phyloP scores from a whole-genome alignment of 2,888 invertebrate species.

The Dryococelus australis region DNA sequence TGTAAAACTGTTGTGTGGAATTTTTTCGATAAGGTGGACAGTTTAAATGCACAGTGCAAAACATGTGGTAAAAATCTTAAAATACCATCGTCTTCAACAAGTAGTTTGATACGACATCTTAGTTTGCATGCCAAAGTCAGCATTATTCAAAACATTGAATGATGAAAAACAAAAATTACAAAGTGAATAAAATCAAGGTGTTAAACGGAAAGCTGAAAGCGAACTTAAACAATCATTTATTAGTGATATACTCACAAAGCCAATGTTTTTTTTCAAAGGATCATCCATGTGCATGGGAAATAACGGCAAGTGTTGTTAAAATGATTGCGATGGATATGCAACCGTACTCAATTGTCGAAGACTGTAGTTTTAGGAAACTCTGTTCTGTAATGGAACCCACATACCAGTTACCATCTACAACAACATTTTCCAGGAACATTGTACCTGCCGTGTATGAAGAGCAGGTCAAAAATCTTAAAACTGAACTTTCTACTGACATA shows the following conservation, averaged over 20 bases:
- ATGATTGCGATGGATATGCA: conserved; percentile 33
- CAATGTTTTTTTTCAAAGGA: neutral
- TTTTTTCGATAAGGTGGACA: too few relatives aligned
- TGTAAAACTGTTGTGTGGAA: too few relatives aligned
- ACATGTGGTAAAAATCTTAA: neutral
- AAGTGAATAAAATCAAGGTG: neutral
- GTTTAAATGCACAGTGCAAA: conserved; percentile 31
- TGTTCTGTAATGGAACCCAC: conserved; percentile 1
- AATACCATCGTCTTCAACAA: conserved; percentile 18
- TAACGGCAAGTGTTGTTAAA: neutral
- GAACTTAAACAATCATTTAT: neutral
- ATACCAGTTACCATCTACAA: conserved; percentile 20
- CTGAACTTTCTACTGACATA: neutral
- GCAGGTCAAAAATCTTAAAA: neutral
- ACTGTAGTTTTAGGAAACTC: conserved; percentile 19
- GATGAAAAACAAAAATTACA: conserved; percentile 22
- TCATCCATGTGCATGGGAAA: neutral
- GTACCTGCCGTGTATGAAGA: conserved; percentile 28
- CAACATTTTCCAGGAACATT: conserved; percentile 21
- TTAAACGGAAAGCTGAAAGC: neutral
- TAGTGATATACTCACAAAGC: neutral
- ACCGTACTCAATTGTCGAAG: conserved; percentile 32
- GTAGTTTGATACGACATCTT: conserved; percentile 5
- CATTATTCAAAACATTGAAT: conserved; percentile 23
- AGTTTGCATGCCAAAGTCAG: conserved; percentile 20